Evolutionary conservation across 2,888 invertebrate genomes (phyloP).

Genomic region (Heliconius charithonia): DNA sequence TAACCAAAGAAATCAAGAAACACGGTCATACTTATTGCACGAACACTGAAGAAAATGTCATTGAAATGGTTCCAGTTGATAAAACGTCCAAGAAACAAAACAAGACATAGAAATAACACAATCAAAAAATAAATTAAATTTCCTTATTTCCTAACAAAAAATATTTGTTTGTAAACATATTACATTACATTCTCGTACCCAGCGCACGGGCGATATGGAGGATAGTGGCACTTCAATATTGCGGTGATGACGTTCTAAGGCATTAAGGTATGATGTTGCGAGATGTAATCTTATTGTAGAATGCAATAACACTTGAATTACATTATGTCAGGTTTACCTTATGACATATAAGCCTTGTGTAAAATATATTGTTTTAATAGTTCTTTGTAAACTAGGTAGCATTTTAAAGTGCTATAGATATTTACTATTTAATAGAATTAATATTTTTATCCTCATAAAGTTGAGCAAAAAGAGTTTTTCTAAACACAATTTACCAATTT

Average conservation of each 20-base stretch:
- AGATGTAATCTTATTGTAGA: constrained; percentile 20
- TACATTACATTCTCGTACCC: neutral
- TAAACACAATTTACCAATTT: neutral
- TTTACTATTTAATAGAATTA: neutral
- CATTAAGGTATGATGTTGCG: constrained; percentile 18
- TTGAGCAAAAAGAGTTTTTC: neutral
- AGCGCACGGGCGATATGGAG: neutral
- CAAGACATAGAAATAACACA: neutral
- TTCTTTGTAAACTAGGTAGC: neutral
- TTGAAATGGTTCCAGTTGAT: constrained; percentile 1
- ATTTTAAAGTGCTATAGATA: neutral
- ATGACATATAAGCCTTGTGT: neutral
- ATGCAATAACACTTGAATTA: constrained; percentile 10
- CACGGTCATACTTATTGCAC: neutral
- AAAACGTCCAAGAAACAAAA: neutral
- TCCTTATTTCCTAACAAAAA: neutral
- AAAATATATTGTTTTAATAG: neutral
- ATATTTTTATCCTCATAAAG: neutral
- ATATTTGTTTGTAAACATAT: neutral
- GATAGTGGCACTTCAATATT: constrained; percentile 19
- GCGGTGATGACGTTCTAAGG: constrained; percentile 11
- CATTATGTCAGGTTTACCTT: neutral
- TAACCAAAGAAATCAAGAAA: neutral
- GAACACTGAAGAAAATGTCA: neutral
- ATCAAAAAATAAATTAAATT: neutral